phyloP scores from a whole-genome alignment of 2,797 vertebrate genomes.

The Orestias chungarensis region DNA sequence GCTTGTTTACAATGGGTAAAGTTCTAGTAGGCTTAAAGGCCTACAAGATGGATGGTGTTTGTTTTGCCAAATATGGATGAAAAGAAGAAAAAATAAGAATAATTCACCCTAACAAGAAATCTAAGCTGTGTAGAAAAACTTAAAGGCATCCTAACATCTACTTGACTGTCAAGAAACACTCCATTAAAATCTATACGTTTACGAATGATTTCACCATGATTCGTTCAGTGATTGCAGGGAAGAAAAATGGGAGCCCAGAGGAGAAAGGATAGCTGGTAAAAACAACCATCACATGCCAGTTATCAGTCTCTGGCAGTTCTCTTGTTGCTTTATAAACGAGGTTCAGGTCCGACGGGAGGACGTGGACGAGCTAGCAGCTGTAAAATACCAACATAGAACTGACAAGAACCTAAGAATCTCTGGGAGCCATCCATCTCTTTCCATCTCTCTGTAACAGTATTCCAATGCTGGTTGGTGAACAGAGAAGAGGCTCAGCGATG shows the following conservation, averaged over 20 bases:
- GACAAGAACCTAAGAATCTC: not conserved
- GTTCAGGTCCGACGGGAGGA: constrained; percentile 1
- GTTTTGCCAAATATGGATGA: not conserved
- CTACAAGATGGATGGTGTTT: constrained; percentile 6
- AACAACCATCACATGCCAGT: constrained; percentile 15
- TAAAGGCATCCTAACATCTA: too few species aligned
- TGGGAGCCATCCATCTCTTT: not conserved
- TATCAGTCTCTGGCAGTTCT: constrained; percentile 2
- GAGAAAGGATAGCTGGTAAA: not conserved
- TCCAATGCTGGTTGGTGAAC: not conserved
- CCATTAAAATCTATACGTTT: too few species aligned
- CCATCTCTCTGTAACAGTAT: not conserved
- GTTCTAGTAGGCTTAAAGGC: not conserved
- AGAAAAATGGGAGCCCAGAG: not conserved
- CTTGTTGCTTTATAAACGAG: constrained; percentile 1
- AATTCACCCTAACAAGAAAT: too few species aligned
- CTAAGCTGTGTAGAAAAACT: not conserved
- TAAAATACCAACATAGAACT: not conserved
- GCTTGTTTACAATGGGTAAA: not conserved
- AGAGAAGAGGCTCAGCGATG: not conserved
- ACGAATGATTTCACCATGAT: too few species aligned
- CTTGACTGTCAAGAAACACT: too few species aligned
- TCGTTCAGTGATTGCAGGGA: too few species aligned
- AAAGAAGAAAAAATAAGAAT: not conserved
- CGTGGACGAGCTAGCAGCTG: not conserved